These are phyloP conservation scores for Piaya cayana DNA, from an alignment of 2,113 vertebrate genomes.

Conservation along the genomic window DNA sequence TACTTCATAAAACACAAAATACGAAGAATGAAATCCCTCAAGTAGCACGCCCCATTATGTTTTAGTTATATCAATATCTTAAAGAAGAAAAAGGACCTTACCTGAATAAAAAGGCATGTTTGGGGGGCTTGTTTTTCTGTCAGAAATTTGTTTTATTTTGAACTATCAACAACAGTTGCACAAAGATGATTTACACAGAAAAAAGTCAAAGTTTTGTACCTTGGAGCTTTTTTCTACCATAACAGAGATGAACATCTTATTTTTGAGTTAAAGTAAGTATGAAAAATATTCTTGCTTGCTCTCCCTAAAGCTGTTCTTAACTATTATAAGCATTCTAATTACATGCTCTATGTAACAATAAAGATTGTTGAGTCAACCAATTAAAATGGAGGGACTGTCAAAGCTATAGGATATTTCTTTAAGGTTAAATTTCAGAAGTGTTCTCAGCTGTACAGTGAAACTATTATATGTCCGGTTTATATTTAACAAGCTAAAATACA, in stretches of 20 bases:
- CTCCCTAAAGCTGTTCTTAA: neutral
- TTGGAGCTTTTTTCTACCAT: neutral
- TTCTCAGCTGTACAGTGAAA: neutral
- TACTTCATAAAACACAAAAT: neutral
- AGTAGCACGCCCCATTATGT: neutral
- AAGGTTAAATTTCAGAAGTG: neutral
- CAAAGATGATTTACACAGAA: neutral
- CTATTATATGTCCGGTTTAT: neutral
- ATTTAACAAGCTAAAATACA: neutral
- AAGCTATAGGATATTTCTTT: neutral
- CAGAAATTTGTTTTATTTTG: neutral
- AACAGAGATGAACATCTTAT: neutral
- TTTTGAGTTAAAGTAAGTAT: neutral
- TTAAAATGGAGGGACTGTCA: neutral
- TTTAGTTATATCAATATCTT: neutral
- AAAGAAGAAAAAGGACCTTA: neutral
- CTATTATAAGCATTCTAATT: neutral
- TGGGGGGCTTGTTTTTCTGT: neutral
- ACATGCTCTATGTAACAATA: neutral
- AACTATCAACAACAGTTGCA: neutral
- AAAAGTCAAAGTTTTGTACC: neutral
- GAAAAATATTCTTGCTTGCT: neutral
- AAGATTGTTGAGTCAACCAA: neutral
- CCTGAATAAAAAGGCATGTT: neutral
- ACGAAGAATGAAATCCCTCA: neutral